phyloP scores from a whole-genome alignment of 2,888 invertebrate genomes.

The Andricus curvator region DNA sequence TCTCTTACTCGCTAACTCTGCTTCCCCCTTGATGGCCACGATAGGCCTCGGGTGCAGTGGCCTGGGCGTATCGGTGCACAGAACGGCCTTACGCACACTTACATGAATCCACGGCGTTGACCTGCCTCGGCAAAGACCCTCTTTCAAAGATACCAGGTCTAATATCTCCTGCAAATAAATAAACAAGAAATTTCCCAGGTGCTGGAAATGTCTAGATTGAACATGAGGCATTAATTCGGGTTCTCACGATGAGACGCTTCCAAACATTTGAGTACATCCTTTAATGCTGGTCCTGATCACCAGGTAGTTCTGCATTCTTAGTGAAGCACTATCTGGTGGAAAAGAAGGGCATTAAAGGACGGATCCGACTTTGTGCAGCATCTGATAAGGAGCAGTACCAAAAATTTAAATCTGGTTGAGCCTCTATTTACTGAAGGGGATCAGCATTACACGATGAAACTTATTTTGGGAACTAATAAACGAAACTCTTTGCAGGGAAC shows the following conservation, averaged over 20 bases:
- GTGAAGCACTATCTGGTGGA: background rate
- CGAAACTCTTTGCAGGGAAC: no score
- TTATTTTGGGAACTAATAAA: no score
- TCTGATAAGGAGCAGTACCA: background rate
- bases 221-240: background rate
- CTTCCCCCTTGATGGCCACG: constrained; percentile 44
- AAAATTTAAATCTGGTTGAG: background rate
- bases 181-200: background rate
- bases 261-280: background rate
- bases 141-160: constrained; percentile 20
- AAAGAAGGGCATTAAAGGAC: background rate
- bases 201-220: background rate
- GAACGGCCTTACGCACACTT: constrained; percentile 65
- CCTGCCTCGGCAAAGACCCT: constrained; percentile 43
- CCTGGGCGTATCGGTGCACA: constrained; percentile 61
- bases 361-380: background rate
- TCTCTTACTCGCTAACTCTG: constrained; percentile 54
- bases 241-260: background rate
- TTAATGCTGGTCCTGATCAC: background rate
- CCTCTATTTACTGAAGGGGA: background rate
- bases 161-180: background rate
- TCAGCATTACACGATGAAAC: background rate
- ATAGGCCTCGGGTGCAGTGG: constrained; percentile 59
- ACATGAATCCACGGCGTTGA: constrained; percentile 52
- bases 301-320: background rate